Conservation (phyloP, 2,113 vertebrate genomes). For the Tangachromis dhanisi region DNA sequence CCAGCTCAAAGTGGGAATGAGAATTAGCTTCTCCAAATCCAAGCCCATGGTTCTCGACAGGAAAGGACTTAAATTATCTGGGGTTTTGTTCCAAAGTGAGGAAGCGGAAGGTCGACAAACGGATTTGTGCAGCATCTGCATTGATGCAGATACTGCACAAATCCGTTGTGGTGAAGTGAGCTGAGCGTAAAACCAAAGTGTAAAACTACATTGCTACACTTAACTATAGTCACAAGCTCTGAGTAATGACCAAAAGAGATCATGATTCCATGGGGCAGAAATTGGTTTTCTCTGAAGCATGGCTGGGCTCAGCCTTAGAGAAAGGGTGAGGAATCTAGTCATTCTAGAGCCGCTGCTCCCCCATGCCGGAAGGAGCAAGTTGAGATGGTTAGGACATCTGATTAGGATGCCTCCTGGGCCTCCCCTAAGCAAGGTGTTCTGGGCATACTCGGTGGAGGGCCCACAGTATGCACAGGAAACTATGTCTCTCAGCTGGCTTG, state of each 20-base stretch:
- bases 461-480: background rate
- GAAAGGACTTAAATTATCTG: background rate
- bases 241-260: background rate
- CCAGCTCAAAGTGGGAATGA: background rate
- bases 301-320: background rate
- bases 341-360: background rate
- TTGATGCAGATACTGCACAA: background rate
- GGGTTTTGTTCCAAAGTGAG: background rate
- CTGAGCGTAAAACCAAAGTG: background rate
- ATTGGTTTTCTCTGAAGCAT: background rate
- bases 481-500: background rate
- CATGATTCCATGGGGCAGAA: background rate
- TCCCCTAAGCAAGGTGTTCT: background rate
- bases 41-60: background rate
- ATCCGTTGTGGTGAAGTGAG: background rate
- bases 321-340: background rate
- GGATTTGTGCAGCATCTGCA: background rate
- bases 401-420: background rate
- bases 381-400: background rate
- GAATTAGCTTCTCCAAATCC: background rate
- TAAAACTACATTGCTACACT: background rate
- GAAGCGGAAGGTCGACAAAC: background rate
- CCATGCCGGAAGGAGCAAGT: background rate
- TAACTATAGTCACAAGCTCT: background rate
- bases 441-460: background rate